Evolutionary conservation across 2,797 vertebrate species (phyloP).

Genomic region (Ispidina picta): DNA sequence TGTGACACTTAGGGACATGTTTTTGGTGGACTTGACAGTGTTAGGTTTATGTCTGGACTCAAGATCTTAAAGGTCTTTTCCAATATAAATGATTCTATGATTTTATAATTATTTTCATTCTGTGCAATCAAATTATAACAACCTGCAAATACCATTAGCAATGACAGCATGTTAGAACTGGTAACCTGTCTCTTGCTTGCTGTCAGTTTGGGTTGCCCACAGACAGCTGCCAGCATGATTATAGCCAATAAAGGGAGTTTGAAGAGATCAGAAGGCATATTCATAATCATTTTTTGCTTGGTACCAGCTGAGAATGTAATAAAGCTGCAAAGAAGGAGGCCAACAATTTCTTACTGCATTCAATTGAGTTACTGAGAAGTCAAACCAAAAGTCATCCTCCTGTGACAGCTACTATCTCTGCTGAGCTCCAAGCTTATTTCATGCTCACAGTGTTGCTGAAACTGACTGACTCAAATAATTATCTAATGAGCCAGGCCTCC

Average conservation of each 20-base stretch:
- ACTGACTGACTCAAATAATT: conserved; percentile 40
- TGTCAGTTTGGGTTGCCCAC: not conserved
- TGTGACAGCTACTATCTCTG: conserved; percentile 18
- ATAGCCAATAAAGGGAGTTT: conserved; percentile 25
- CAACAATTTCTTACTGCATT: not conserved
- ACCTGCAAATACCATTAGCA: not conserved
- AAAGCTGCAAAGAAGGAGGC: not conserved
- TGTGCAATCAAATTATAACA: not conserved
- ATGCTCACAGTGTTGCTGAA: conserved; percentile 17
- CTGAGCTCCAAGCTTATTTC: conserved; percentile 31
- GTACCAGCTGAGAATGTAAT: not conserved
- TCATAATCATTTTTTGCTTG: not conserved
- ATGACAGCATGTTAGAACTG: not conserved
- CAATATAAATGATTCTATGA: not conserved
- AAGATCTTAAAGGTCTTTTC: not conserved
- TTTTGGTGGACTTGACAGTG: not conserved
- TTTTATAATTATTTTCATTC: not conserved
- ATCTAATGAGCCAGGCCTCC: conserved; percentile 31
- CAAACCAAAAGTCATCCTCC: conserved; percentile 6
- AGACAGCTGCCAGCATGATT: not conserved
- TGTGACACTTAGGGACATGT: not conserved
- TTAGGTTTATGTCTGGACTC: not conserved
- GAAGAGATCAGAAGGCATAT: conserved; percentile 17
- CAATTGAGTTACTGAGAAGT: conserved; percentile 2
- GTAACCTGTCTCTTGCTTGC: not conserved